Percentiles rank a stretch among this genome's conserved stretches.
Evolutionary conservation across 2,797 vertebrate genomes (phyloP).

Genomic region (Takifugu rubripes): DNA sequence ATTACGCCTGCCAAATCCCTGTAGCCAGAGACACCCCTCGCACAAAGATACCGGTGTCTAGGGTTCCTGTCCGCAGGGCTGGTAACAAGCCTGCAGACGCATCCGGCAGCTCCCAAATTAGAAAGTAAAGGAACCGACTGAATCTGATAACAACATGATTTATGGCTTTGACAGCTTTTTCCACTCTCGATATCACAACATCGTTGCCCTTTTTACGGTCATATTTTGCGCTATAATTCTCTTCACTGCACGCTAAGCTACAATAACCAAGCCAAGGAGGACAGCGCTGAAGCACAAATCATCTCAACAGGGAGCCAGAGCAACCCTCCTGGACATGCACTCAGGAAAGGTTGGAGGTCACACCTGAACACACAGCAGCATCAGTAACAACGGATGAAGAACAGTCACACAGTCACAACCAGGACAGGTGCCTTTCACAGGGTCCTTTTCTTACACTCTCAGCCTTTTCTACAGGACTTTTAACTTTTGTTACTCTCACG

Average conservation of each 20-base stretch:
- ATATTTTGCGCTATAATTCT: constrained; percentile 33
- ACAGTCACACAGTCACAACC: constrained; percentile 32
- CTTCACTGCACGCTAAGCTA: constrained; percentile 39
- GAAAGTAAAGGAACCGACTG: constrained; percentile 77
- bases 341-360: constrained; percentile 65
- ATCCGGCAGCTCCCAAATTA: constrained; percentile 63
- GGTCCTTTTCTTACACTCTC: constrained; percentile 75
- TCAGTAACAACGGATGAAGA: constrained; percentile 37
- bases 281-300: constrained; percentile 70
- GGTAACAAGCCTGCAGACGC: constrained; percentile 79
- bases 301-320: constrained; percentile 53
- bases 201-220: constrained; percentile 27
- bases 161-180: constrained; percentile 30
- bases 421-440: constrained; percentile 56
- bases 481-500: constrained; percentile 76
- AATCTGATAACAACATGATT: constrained; percentile 14
- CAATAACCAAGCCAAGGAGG: constrained; percentile 42
- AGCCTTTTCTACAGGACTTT: constrained; percentile 73
- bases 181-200: constrained; percentile 15
- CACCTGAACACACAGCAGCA: constrained; percentile 49
- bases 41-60: constrained; percentile 96
- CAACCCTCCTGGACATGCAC: constrained; percentile 49
- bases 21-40: constrained; percentile 84
- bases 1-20: constrained; percentile 71
- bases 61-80: constrained; percentile 87